phyloP scores from a whole-genome alignment of 2,888 invertebrate species.

The Drosophila anomelani region DNA sequence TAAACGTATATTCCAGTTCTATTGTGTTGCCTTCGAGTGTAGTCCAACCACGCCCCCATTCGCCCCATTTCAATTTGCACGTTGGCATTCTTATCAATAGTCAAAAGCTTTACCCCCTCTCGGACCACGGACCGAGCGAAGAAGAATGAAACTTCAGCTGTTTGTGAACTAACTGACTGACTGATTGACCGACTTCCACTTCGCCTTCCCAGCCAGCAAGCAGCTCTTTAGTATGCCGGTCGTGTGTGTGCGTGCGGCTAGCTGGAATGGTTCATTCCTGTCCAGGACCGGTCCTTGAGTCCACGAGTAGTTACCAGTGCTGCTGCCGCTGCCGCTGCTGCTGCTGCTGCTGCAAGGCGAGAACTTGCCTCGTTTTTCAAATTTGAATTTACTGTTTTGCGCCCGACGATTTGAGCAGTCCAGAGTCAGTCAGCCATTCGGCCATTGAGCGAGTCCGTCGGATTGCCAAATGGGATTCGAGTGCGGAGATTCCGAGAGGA shows the following conservation, averaged over 20 bases:
- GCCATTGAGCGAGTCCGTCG: slow-evolving; percentile 20
- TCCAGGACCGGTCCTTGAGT: slow-evolving; percentile 21
- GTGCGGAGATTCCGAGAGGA: slow-evolving; percentile 3
- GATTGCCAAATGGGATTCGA: slow-evolving; percentile 20
- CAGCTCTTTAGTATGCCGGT: slow-evolving; percentile 55
- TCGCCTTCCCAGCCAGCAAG: slow-evolving; percentile 19
- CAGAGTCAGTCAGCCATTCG: slow-evolving; percentile 39
- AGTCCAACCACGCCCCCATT: slow-evolving; percentile 26
- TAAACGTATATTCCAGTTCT: neutral
- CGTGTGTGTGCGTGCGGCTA: slow-evolving; percentile 42
- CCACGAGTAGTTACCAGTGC: slow-evolving; percentile 6
- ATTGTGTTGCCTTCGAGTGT: neutral
- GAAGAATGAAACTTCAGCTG: slow-evolving; percentile 51
- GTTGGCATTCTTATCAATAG: slow-evolving; percentile 52
- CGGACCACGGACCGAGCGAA: neutral
- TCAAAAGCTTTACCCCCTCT: slow-evolving; percentile 28
- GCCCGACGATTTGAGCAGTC: slow-evolving; percentile 43
- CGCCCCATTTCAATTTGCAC: slow-evolving; percentile 51
- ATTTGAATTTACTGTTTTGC: slow-evolving; percentile 54
- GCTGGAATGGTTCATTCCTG: slow-evolving; percentile 21
- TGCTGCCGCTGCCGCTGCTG: neutral
- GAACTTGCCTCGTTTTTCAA: slow-evolving; percentile 55
- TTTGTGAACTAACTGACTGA: slow-evolving; percentile 57
- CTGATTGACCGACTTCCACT: slow-evolving; percentile 52
- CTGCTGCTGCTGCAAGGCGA: slow-evolving; percentile 15